Conservation (phyloP, 2,888 invertebrate genomes). For the Marasmarcha lunaedactyla region DNA sequence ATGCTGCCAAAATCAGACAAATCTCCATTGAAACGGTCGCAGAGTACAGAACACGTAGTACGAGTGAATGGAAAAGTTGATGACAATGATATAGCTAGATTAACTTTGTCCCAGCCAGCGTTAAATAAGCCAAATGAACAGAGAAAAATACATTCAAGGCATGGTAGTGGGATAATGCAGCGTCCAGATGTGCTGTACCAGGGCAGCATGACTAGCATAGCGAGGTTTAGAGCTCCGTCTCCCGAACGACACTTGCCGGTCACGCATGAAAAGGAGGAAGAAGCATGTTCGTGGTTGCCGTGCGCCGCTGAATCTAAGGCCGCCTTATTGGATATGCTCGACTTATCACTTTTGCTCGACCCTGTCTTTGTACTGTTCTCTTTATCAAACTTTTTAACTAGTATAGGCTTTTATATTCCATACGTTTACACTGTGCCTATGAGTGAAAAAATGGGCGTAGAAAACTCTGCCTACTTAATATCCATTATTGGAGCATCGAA, state of each 20-base stretch:
- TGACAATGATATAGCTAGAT: constrained; percentile 56
- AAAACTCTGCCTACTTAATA: constrained; percentile 77
- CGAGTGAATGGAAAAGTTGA: constrained; percentile 47
- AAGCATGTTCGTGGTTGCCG: constrained; percentile 70
- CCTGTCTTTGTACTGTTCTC: constrained; percentile 90
- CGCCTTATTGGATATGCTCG: constrained; percentile 84
- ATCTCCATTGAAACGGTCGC: constrained; percentile 65
- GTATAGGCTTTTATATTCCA: constrained; percentile 94
- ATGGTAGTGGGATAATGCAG: constrained; percentile 83
- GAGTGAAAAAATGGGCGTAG: constrained; percentile 73
- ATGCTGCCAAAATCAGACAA: constrained; percentile 48
- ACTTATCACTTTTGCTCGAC: constrained; percentile 85
- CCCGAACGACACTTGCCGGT: constrained; percentile 44
- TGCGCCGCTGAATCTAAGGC: constrained; percentile 79
- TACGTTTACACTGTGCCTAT: constrained; percentile 87
- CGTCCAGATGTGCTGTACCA: constrained; percentile 91
- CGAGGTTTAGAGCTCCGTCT: constrained; percentile 63
- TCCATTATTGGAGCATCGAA: constrained; percentile 89
- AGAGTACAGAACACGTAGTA: constrained; percentile 68
- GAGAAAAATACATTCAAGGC: constrained; percentile 40
- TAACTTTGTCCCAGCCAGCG: constrained; percentile 80
- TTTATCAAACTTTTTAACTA: constrained; percentile 94
- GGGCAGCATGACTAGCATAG: constrained; percentile 75
- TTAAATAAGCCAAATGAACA: constrained; percentile 62
- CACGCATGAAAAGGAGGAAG: constrained; percentile 44